A percentile compares a stretch with the other conserved stretches of the same genome.
Evolutionary conservation across 2,888 invertebrate species (phyloP).

Genomic region (Pharmacophagus antenor): DNA sequence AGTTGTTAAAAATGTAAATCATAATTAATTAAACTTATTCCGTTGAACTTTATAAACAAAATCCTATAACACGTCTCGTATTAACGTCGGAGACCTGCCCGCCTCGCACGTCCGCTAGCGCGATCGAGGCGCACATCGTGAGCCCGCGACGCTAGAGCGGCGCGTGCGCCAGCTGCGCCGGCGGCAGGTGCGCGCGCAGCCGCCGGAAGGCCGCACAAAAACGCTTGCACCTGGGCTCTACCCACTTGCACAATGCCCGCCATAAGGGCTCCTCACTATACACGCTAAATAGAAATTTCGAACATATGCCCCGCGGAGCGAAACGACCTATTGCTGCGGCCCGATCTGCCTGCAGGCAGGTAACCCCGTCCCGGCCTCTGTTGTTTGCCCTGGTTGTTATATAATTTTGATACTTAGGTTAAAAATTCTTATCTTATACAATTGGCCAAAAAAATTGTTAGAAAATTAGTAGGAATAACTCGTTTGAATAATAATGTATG

Average conservation of each 20-base stretch:
- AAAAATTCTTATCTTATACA: too few species aligned
- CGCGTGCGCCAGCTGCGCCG: conserved; percentile 68
- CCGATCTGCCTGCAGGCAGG: conserved; percentile 30
- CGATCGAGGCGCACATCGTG: conserved; percentile 20
- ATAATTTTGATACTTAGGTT: too few species aligned
- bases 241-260: conserved; percentile 70
- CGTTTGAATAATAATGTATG: too few species aligned
- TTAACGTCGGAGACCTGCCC: background rate
- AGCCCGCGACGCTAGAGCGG: conserved; percentile 40
- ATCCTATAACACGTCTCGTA: too few species aligned
- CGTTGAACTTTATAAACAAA: too few species aligned
- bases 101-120: background rate
- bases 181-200: conserved; percentile 75
- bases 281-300: conserved; percentile 51
- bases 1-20: too few species aligned
- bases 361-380: conserved; percentile 30
- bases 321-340: too few species aligned
- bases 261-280: conserved; percentile 45
- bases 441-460: too few species aligned
- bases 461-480: too few species aligned
- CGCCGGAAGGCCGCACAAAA: conserved; percentile 76
- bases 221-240: conserved; percentile 71
- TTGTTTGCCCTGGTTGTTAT: conserved; percentile 1
- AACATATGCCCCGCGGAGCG: conserved; percentile 53
- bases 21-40: too few species aligned